Evolutionary conservation across 2,113 vertebrate species (phyloP).

Genomic region (Zosterops lateralis): DNA sequence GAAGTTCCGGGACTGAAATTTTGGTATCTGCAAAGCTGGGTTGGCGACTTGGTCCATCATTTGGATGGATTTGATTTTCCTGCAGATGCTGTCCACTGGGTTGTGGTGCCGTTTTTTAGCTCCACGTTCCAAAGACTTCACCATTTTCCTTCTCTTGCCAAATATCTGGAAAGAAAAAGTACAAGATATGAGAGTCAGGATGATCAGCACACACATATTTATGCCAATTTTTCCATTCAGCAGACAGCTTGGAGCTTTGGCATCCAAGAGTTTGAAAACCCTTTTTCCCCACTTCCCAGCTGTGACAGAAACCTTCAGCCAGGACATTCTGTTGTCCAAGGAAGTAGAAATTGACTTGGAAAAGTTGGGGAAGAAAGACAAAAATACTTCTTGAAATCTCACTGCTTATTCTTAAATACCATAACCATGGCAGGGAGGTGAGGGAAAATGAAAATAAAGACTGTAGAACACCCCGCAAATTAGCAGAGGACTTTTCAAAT

Average conservation of each 20-base stretch:
- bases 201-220: background rate
- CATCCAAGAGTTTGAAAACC: background rate
- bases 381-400: background rate
- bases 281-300: background rate
- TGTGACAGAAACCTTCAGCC: background rate
- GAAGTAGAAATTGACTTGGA: background rate
- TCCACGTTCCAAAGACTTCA: conserved; percentile 15
- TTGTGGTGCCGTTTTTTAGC: conserved; percentile 76
- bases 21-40: conserved; percentile 80
- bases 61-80: conserved; percentile 86
- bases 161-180: background rate
- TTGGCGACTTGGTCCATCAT: conserved; percentile 79
- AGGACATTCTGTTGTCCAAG: background rate
- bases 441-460: background rate
- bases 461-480: background rate
- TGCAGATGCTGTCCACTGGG: conserved; percentile 88
- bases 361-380: background rate
- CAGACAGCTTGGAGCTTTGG: background rate
- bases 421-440: fast-evolving
- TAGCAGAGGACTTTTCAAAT: background rate
- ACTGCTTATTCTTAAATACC: background rate
- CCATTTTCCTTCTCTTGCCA: background rate
- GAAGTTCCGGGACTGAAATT: conserved; percentile 78
- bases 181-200: background rate
- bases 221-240: fast-evolving